These are phyloP conservation scores for Oreochromis mossambicus DNA, from an alignment of 2,797 vertebrate genomes.

Conservation along the genomic window DNA sequence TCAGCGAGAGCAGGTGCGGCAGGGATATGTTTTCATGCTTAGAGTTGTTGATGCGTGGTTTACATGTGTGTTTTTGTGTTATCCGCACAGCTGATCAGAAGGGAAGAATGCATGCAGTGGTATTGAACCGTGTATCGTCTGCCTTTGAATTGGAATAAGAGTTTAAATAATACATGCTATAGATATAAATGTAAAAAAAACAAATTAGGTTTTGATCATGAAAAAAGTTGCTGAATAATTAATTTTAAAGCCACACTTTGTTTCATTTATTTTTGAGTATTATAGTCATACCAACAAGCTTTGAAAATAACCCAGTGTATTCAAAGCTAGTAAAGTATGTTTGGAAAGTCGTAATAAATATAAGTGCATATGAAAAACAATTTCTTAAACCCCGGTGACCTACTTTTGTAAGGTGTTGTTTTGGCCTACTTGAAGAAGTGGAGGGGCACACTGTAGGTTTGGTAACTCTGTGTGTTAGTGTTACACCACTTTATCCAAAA, in stretches of 20 bases:
- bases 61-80: neutral
- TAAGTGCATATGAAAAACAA: neutral
- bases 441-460: neutral
- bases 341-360: neutral
- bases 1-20: neutral
- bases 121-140: neutral
- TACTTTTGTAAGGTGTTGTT: neutral
- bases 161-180: neutral
- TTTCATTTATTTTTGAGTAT: neutral
- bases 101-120: neutral
- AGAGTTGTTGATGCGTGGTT: neutral
- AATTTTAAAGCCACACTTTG: neutral
- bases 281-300: neutral
- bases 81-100: neutral
- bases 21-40: neutral
- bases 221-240: neutral
- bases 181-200: neutral
- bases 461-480: fast-evolving
- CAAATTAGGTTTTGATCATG: fast-evolving
- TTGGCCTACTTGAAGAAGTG: neutral
- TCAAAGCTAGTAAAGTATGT: neutral
- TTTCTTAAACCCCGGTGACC: neutral
- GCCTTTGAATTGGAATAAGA: neutral
- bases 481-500: neutral
- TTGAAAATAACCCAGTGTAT: neutral